A percentile compares a stretch with the other conserved stretches of the same genome.
These are phyloP conservation scores for Crypturellus undulatus DNA, from an alignment of 2,113 vertebrate species.

Conservation along the genomic window DNA sequence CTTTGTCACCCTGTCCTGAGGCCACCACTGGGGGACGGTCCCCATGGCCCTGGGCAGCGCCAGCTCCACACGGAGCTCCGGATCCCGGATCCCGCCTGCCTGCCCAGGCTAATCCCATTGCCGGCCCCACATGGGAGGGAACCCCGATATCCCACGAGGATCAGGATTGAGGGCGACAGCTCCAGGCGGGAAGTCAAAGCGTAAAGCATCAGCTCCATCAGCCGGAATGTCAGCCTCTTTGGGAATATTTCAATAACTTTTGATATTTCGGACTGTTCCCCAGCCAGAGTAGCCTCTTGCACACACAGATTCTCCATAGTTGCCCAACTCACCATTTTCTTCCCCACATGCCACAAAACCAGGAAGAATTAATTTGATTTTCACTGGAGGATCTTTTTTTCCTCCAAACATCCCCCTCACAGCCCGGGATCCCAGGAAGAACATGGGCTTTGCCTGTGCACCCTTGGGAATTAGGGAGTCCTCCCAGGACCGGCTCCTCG, in stretches of 20 bases:
- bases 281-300: background rate
- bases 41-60: background rate
- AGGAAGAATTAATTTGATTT: background rate
- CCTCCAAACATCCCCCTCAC: background rate
- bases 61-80: background rate
- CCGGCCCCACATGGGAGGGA: background rate
- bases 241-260: background rate
- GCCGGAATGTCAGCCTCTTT: background rate
- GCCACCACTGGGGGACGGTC: rapidly evolving
- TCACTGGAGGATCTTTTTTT: background rate
- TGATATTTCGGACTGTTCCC: background rate
- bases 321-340: background rate
- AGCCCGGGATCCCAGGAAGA: background rate
- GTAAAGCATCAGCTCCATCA: rapidly evolving
- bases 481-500: background rate
- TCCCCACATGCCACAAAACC: constrained; percentile 2
- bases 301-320: background rate
- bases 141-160: rapidly evolving
- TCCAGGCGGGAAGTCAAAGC: background rate
- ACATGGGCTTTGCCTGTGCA: background rate
- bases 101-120: rapidly evolving
- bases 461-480: background rate
- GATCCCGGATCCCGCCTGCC: no score
- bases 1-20: background rate
- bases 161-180: rapidly evolving